Evolutionary conservation across 2,113 vertebrate species (phyloP).

Genomic region (Empidonax traillii): DNA sequence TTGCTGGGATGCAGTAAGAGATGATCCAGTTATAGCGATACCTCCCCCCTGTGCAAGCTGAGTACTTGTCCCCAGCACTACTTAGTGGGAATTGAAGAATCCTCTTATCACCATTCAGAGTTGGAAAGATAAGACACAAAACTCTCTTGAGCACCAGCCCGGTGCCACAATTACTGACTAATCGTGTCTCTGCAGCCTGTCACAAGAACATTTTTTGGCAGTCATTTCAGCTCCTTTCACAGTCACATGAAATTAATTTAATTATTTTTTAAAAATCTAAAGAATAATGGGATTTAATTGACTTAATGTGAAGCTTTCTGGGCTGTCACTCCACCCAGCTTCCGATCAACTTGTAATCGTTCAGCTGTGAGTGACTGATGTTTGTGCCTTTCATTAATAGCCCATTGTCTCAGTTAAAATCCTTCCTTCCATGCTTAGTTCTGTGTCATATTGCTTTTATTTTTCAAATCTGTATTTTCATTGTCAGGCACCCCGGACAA

Average conservation of each 20-base stretch:
- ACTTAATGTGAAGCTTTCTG: slow-evolving; percentile 48
- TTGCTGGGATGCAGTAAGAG: background rate
- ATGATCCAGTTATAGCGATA: background rate
- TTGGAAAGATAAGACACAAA: background rate
- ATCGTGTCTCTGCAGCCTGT: slow-evolving; percentile 37
- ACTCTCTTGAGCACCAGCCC: background rate
- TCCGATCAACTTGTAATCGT: background rate
- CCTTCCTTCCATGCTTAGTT: background rate
- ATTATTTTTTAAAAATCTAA: slow-evolving; percentile 14
- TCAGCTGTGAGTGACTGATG: slow-evolving; percentile 18
- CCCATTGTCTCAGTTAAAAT: slow-evolving; percentile 1
- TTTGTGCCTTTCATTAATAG: slow-evolving; percentile 1
- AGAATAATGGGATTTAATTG: slow-evolving; percentile 49
- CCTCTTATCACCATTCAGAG: background rate
- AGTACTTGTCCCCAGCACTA: background rate
- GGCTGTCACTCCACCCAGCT: slow-evolving; percentile 29
- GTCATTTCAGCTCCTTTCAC: slow-evolving; percentile 2
- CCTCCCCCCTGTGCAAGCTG: background rate
- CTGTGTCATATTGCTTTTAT: background rate
- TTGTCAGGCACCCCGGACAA: background rate
- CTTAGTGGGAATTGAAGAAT: background rate
- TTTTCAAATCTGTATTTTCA: background rate
- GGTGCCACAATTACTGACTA: slow-evolving; percentile 12
- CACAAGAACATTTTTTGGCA: slow-evolving; percentile 34
- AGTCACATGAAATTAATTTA: slow-evolving; percentile 46